A percentile compares a stretch with the other conserved stretches of the same genome.
These are phyloP conservation scores for Cepaea hortensis DNA, from an alignment of 2,888 invertebrate genomes.

Conservation along the genomic window DNA sequence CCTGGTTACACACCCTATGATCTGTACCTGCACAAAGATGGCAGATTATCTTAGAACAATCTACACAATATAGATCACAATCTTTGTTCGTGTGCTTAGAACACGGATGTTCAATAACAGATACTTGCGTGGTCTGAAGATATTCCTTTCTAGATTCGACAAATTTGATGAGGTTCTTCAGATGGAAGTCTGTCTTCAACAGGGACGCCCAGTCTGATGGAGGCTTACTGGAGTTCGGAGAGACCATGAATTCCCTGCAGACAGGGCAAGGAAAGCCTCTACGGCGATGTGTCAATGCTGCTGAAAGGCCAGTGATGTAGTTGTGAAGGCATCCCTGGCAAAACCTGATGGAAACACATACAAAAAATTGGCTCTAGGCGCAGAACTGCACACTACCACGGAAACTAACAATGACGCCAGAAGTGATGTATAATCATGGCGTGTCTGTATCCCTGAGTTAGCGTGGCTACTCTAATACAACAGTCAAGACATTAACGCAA, in stretches of 20 bases:
- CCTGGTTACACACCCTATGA: conserved; percentile 41
- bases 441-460: no score
- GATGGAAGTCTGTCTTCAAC: conserved; percentile 50
- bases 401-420: no score
- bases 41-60: conserved; percentile 46
- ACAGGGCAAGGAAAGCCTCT: conserved; percentile 51
- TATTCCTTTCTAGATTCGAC: conserved; percentile 14
- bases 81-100: conserved; percentile 26
- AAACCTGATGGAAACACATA: conserved; percentile 28
- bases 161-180: conserved; percentile 49
- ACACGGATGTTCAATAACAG: not conserved
- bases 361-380: not conserved
- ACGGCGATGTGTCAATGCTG: not conserved
- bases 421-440: no score
- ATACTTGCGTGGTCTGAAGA: not conserved
- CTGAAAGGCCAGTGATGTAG: not conserved
- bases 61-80: conserved; percentile 43
- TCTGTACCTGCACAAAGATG: conserved; percentile 50
- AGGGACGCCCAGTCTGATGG: conserved; percentile 46
- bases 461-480: no score
- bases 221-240: conserved; percentile 32
- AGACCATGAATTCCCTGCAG: conserved; percentile 44
- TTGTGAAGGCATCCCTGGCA: conserved; percentile 48
- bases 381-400: no score
- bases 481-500: no score